These are phyloP conservation scores for Enteromius anoplus DNA, from an alignment of 2,797 vertebrate species.

Conservation along the genomic window DNA sequence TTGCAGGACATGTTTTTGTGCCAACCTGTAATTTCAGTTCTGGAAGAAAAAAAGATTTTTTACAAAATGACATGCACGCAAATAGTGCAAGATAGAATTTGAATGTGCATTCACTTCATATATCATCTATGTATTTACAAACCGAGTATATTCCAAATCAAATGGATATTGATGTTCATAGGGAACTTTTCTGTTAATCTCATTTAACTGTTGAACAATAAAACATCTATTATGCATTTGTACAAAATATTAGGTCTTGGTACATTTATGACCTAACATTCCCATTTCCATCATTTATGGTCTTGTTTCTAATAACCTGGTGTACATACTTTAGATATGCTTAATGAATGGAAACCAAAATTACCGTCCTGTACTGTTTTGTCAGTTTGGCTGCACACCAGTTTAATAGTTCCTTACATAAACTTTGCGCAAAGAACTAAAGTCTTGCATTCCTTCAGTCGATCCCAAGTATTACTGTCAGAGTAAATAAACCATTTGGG, in stretches of 20 bases:
- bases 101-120: not conserved
- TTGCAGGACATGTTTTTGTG: not conserved
- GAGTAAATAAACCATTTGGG: slow-evolving; percentile 10
- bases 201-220: not conserved
- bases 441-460: slow-evolving; percentile 5
- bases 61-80: not conserved
- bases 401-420: slow-evolving; percentile 1
- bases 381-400: not conserved
- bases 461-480: slow-evolving; percentile 10
- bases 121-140: not conserved
- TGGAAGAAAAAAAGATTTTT: not conserved
- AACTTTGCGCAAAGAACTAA: slow-evolving; percentile 22
- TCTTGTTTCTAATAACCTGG: not conserved
- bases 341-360: not conserved
- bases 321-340: not conserved
- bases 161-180: not conserved
- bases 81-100: not conserved
- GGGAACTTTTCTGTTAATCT: not conserved
- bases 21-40: not conserved
- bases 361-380: not conserved
- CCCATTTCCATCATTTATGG: not conserved
- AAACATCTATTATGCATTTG: not conserved
- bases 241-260: not conserved
- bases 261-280: not conserved
- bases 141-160: not conserved